Conservation (phyloP, 1,140 invertebrate genomes). For the Physella acuta region DNA sequence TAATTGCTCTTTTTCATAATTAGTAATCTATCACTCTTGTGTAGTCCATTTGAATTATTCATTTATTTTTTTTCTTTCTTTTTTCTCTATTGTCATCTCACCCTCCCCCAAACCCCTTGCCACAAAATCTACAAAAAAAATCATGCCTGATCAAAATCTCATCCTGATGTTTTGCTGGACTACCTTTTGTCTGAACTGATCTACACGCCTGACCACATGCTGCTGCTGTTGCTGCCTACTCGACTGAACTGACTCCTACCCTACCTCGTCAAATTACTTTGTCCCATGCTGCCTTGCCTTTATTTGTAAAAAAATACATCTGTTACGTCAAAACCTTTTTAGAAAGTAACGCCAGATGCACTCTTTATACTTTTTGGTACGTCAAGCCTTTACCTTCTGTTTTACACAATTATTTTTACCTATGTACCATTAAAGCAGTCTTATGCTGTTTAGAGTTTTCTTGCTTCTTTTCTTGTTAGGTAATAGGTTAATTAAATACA, state of each 20-base stretch:
- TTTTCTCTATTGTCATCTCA: constrained; percentile 28
- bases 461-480: too few relatives aligned
- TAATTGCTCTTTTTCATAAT: constrained; percentile 9
- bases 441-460: too few relatives aligned
- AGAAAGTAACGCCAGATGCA: constrained; percentile 13
- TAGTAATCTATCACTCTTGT: neutral
- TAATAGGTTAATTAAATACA: too few relatives aligned
- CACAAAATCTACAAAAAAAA: constrained; percentile 7
- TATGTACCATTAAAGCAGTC: too few relatives aligned
- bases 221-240: constrained; percentile 47
- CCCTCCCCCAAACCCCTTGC: constrained; percentile 20
- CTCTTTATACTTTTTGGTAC: constrained; percentile 13
- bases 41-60: neutral
- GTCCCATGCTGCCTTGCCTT: constrained; percentile 24
- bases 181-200: constrained; percentile 21
- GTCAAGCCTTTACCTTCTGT: neutral
- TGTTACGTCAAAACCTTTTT: neutral
- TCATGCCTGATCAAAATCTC: constrained; percentile 20
- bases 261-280: constrained; percentile 24
- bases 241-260: constrained; percentile 15
- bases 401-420: too few relatives aligned
- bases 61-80: constrained; percentile 14
- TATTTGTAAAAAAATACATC: neutral
- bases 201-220: constrained; percentile 11
- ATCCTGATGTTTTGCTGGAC: constrained; percentile 26